Base-by-base conservation (phyloP, 1,140 invertebrate genomes). In the Bilobella aurantiaca region DNA sequence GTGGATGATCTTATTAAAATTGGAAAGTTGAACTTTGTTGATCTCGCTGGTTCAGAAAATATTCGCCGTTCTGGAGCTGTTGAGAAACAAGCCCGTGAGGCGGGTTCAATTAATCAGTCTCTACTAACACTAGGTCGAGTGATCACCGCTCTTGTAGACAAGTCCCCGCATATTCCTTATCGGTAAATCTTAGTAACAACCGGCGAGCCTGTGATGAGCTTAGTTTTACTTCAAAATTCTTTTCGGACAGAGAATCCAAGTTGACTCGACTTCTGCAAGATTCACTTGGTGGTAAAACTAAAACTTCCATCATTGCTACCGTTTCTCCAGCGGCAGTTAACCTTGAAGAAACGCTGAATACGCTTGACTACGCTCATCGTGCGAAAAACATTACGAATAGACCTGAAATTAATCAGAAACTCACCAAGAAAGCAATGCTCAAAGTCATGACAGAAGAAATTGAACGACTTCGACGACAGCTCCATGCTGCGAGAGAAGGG, bases 371-470 rank as follows among this genome's bases (percentile, higher is more conserved):
- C 79, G 95, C 95, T n/a, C 85, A 91, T 77, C 81, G 94, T 25
- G 95, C 96, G 0, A 95, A 94, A 78, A 94, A 95, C 74, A 98
- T 98, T 63, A 91, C 87, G 68, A 98, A 97, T 78, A 87, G 88
- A 73, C 96, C 96, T 0, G 93, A 96, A 77, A 82, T 96, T 12
- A 98, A 98, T 80, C 90, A 95, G 76, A 93, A 91, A 74, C 79
- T 96, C 58, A 91, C 89, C 0, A 93, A 94, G 75, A 88, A 87
- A 74, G 87, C 87, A 8, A 80, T 96, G 2, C 81, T 94, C 1
- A 89, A 88, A 70, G 89, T 93, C 74, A 96, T 93, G 73, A 87
- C 86, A 0, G 89, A 91, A 73, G 92, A 96, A 79, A 95, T 96
- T 71, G 91, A 96, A 73, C 81, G 87, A 67, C 77, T 97, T 0